Base-by-base conservation (phyloP, 2,888 invertebrate genomes). In the Agonopterix subpropinquella region DNA sequence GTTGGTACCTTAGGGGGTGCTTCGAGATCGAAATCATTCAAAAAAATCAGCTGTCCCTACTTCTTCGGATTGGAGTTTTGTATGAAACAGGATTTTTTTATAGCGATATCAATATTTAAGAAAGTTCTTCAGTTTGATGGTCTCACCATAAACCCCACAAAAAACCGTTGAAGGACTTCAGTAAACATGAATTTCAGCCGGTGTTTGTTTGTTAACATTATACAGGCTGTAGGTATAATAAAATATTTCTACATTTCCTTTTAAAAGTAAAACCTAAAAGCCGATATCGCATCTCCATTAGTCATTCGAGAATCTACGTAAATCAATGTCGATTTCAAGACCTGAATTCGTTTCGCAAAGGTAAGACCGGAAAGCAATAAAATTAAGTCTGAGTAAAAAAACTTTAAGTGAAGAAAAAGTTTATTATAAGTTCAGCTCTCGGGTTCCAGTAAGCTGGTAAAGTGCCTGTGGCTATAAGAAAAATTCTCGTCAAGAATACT, bases 351-450 rank as follows among this genome's bases (percentile, higher is more conserved):
- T 39, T 48, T 48, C 47, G 39, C 46, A 44, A 41, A 39, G 15
- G 47, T 43, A 46, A 36, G 7, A 28, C n/a, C 36, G 11, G 44
- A 42, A 45, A 45, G 48, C 46, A 48, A 51, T 49, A 46, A 46
- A 46, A 49, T 54, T 47, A 56, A 53, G 28, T 28, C 28, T 28
- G 28, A 28, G 53, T 57, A 62, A 52, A 53, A 61, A 62, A 64
- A 66, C 67, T 62, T 61, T 58, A 65, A 64, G 57, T 28, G 53
- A 59, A 62, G 59, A 62, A 70, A 70, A 73, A 65, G 59, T 70
- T 66, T 65, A 65, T 64, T 60, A 59, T 60, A 58, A 65, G 62
- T 65, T 59, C 54, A 50, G 48, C 41, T 28, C 45, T 53, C 49
- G 35, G 47, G 59, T 49, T 45, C 55, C 55, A 42, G 13, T 51